Evolutionary conservation across 2,113 vertebrate species (phyloP).

Genomic region (Phylloscopus trochilus): DNA sequence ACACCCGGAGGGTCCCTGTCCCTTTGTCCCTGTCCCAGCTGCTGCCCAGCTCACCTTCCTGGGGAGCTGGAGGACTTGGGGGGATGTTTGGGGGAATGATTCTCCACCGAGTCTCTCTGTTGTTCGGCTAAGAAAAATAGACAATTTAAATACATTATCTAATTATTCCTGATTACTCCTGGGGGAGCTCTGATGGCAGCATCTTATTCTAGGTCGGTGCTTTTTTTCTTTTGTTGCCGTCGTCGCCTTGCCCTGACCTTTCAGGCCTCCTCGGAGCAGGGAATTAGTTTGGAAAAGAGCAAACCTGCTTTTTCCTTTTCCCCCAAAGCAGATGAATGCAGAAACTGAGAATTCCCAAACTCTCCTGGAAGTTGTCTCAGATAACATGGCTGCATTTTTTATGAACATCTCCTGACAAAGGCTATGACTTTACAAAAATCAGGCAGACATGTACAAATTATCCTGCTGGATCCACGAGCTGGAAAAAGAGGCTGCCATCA

Average conservation of each 20-base stretch:
- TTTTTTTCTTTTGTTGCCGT: neutral
- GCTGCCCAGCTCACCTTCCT: conserved; percentile 34
- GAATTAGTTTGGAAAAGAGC: conserved; percentile 1
- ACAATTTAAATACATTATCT: conserved; percentile 13
- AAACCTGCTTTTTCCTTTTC: neutral
- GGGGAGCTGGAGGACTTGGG: neutral
- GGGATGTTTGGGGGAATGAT: neutral
- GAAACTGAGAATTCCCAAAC: conserved; percentile 6
- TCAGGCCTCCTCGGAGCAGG: neutral
- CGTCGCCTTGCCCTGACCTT: neutral
- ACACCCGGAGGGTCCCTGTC: neutral
- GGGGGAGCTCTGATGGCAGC: neutral
- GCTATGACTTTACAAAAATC: conserved; percentile 44
- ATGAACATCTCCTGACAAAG: conserved; percentile 11
- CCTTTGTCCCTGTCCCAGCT: conserved; percentile 57
- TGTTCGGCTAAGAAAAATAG: conserved; percentile 36
- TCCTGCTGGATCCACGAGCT: neutral
- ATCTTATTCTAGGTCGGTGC: conserved; percentile 15
- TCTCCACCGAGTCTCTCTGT: neutral
- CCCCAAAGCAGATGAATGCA: neutral
- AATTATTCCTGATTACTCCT: conserved; percentile 41
- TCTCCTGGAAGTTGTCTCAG: neutral
- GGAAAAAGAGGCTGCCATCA: neutral
- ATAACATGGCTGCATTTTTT: conserved; percentile 14
- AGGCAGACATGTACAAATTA: neutral